Percentiles rank a stretch among this genome's conserved stretches.
Conservation (phyloP, 2,797 vertebrate genomes). For the Oreochromis grahami region DNA sequence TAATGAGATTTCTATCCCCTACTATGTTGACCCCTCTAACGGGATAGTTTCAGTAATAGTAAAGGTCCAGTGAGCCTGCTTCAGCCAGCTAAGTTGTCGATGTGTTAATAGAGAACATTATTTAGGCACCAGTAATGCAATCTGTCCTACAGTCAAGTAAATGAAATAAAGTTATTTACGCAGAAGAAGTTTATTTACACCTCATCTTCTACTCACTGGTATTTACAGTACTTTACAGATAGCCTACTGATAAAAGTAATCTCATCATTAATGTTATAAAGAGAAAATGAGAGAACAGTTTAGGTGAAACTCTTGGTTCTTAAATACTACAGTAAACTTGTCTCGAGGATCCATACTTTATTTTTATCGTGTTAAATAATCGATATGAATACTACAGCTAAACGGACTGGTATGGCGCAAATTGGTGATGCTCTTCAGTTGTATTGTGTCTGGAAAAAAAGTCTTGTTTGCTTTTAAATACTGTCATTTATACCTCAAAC, state of each 20-base stretch:
- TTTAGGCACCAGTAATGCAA: background rate
- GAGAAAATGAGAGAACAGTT: background rate
- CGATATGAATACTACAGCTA: background rate
- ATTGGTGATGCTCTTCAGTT: background rate
- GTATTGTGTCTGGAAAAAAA: background rate
- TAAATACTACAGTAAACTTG: background rate
- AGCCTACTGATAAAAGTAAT: background rate
- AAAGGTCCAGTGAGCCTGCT: background rate
- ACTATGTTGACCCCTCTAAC: background rate
- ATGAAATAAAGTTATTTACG: background rate
- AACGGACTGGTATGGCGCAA: background rate
- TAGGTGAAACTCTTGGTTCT: background rate
- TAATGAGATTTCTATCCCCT: rapidly evolving
- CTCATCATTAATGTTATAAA: background rate
- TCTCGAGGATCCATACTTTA: background rate
- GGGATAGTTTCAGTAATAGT: background rate
- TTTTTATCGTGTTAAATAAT: background rate
- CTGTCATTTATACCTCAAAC: background rate
- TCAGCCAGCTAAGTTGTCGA: background rate
- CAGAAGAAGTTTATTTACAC: background rate
- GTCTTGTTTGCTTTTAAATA: background rate
- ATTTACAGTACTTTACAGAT: background rate
- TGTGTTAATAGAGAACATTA: background rate
- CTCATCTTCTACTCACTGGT: background rate
- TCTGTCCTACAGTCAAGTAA: background rate